Evolutionary conservation across 2,113 vertebrate species (phyloP), one percentile per base, ranked within the genome.

Genomic region (Sylvietta virens): DNA sequence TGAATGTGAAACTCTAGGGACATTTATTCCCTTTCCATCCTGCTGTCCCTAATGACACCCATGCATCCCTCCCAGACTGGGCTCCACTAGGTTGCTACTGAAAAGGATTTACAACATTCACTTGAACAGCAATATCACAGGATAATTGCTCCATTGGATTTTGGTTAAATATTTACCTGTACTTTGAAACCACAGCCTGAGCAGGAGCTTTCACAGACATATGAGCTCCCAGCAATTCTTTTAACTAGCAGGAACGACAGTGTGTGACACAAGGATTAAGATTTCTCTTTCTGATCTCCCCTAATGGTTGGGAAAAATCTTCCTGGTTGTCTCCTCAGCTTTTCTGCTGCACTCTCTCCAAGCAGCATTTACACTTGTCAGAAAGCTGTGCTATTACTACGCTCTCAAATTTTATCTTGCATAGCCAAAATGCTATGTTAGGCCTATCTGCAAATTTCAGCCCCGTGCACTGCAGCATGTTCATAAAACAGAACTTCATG

Each of bases 381-480:
- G 92, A 93, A 81, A 95, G 90, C 90, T 83, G 64, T 15, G 80
- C 82, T 95, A 45, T 93, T 93, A 90, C 88, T 31, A 60, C 2
- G 0, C 60, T 93, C 94, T 97, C 79, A 73, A 88, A 94, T 95
- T 97, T 98, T 97, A 97, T 97, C 97, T 97, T 92, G 91, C 97
- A 66, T 87, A 96, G 94, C 94, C 91, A 96, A 95, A 97, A 95
- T 82, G 93, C 84, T 97, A 69, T 62, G 94, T 96, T 94, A 96
- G 60, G 60, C 85, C 94, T 91, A 92, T 85, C 94, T 94, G 91
- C 37, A 58, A 88, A 96, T 78, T 86, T 81, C 94, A 90, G 88
- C 60, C 70, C 48, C 76, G 82, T 61, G 88, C 87, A 93, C 71
- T 92, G 86, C 76, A 64, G 31, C 71, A 56, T 81, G 81, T 94